A percentile compares a stretch with the other conserved stretches of the same genome.
These are phyloP conservation scores for Charaxes varanes DNA, from an alignment of 1,140 invertebrate species.

Conservation along the genomic window DNA sequence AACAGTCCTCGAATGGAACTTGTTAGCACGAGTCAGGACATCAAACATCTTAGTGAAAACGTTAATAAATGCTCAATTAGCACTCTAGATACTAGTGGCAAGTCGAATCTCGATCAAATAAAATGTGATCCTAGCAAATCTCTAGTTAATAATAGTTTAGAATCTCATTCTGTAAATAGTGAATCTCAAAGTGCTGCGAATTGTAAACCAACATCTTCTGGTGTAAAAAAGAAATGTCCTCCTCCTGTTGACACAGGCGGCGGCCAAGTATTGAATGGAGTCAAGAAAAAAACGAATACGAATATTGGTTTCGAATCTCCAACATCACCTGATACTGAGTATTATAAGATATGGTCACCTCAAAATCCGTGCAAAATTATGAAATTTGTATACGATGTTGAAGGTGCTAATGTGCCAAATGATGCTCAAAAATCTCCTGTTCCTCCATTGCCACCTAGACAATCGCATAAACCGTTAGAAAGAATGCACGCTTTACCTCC, in stretches of 20 bases:
- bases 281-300: constrained; percentile 68
- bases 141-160: constrained; percentile 62
- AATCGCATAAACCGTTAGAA: constrained; percentile 78
- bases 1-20: constrained; percentile 48
- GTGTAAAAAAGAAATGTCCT: constrained; percentile 71
- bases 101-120: constrained; percentile 50
- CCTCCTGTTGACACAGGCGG: constrained; percentile 66
- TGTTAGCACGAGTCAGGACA: constrained; percentile 58
- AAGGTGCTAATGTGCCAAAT: constrained; percentile 68
- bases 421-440: constrained; percentile 66
- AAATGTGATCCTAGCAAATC: constrained; percentile 69
- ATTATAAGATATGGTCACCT: constrained; percentile 77
- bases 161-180: constrained; percentile 65
- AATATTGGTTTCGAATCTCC: constrained; percentile 69
- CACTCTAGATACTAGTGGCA: constrained; percentile 63
- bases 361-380: constrained; percentile 75
- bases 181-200: constrained; percentile 57
- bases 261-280: constrained; percentile 53
- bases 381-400: constrained; percentile 73
- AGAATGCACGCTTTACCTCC: constrained; percentile 76
- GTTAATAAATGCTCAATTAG: constrained; percentile 75
- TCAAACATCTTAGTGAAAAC: constrained; percentile 66
- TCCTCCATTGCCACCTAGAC: constrained; percentile 65
- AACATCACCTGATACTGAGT: constrained; percentile 74
- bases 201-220: constrained; percentile 57